Evolutionary conservation across 1,140 invertebrate genomes (phyloP), one percentile per base, ranked within the genome.

Genomic region (Mya arenaria): DNA sequence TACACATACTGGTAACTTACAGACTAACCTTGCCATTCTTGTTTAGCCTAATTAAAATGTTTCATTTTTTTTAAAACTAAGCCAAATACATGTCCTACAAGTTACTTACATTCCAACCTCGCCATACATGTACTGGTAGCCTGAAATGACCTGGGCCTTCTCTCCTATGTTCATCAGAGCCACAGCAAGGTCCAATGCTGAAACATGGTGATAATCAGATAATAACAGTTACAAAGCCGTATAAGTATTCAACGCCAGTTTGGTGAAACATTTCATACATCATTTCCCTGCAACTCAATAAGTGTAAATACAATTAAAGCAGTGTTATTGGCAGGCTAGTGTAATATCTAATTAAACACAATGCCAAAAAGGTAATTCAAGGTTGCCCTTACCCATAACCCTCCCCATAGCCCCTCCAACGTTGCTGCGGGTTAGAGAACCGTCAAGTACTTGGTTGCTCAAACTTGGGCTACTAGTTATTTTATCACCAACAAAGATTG

Each of bases 71-170:
- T n/a, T n/a, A n/a, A n/a, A n/a, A n/a, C n/a, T 62, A 28, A 34
- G 4, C 19, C 1, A 62, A 62, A 62, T 23, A 62, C 19, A 34
- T 2, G 3, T 4, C 32, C 30, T 62, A 19, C 19, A 52, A 52
- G 48, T 52, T 52, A 80, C 77, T 80, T 71, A 80, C 77, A 71
- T 17, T 1, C 77, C 77, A 32, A 80, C 17, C 17, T 80, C 65
- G 28, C 77, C 77, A 62, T 80, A 71, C 77, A 80, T 80, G 34
- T 80, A 80, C 30, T 80, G 60, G 41, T 41, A 80, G 2, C 77
- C 77, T 28, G 77, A 1, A 23, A 80, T 23, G 5, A 80, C 25
- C 4, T 41, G n/a, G 25, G 77, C 77, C 30, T 17, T 60, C 37
- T 80, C 77, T 28, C 66, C 65, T 5, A 62, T 28, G 23, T 80